phyloP scores from a whole-genome alignment of 2,113 vertebrate genomes.

The Anser brachyrhynchus region DNA sequence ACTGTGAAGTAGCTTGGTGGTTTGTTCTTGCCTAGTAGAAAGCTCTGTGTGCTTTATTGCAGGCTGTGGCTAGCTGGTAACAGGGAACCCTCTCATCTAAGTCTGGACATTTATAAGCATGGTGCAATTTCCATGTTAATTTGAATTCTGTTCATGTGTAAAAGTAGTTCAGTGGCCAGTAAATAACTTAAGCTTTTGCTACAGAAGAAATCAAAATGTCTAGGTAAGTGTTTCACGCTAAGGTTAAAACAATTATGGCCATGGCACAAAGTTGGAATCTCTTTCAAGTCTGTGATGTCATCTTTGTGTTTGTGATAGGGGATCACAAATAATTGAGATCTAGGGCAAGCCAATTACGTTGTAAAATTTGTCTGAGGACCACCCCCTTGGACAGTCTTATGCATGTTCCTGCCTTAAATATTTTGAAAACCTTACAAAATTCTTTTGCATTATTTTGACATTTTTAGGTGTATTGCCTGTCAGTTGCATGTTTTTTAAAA shows the following conservation, averaged over 20 bases:
- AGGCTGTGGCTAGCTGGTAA: background rate
- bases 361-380: background rate
- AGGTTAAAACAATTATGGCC: background rate
- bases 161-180: background rate
- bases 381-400: background rate
- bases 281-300: background rate
- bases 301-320: background rate
- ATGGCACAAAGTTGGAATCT: background rate
- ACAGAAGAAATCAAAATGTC: background rate
- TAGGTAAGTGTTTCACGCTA: background rate
- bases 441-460: background rate
- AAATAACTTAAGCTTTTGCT: constrained; percentile 3
- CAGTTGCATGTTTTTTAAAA: background rate
- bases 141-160: background rate
- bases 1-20: background rate
- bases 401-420: background rate
- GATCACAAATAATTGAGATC: background rate
- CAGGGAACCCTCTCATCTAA: background rate
- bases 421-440: background rate
- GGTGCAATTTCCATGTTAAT: background rate
- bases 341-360: background rate
- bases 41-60: background rate
- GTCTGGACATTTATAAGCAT: background rate
- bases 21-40: background rate
- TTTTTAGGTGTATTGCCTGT: background rate